Evolutionary conservation across 2,797 vertebrate species (phyloP).

Genomic region (Dermochelys coriacea): DNA sequence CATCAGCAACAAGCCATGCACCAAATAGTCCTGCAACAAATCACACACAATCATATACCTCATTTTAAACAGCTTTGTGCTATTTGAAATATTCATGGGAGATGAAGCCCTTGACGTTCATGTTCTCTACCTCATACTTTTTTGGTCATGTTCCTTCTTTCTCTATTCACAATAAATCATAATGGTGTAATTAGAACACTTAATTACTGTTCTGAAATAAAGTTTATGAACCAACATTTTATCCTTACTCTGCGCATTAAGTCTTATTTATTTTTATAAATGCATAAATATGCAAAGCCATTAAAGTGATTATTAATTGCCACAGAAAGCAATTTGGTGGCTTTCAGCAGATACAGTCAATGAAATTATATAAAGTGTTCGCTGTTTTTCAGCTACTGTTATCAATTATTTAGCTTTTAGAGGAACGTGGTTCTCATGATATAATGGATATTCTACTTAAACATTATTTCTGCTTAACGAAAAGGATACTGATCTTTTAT

Average conservation of each 20-base stretch:
- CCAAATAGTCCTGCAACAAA: neutral
- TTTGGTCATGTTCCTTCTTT: neutral
- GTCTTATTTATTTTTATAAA: slow-evolving; percentile 68
- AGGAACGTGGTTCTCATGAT: slow-evolving; percentile 54
- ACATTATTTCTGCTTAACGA: neutral
- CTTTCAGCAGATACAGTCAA: slow-evolving; percentile 43
- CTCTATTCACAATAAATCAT: slow-evolving; percentile 51
- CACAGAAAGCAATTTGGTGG: slow-evolving; percentile 60
- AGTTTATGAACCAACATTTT: slow-evolving; percentile 54
- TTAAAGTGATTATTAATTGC: slow-evolving; percentile 71
- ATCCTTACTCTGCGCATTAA: slow-evolving; percentile 4
- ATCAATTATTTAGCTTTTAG: slow-evolving; percentile 52
- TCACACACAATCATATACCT: neutral
- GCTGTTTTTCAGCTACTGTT: slow-evolving; percentile 16
- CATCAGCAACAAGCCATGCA: neutral
- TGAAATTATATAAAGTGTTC: slow-evolving; percentile 36
- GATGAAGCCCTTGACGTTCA: neutral
- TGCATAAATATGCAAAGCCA: slow-evolving; percentile 70
- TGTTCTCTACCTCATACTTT: slow-evolving; percentile 17
- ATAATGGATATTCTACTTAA: slow-evolving; percentile 53
- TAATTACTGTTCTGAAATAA: slow-evolving; percentile 60
- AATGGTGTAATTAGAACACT: slow-evolving; percentile 48
- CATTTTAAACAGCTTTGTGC: neutral
- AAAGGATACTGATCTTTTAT: slow-evolving; percentile 54
- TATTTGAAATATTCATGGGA: neutral